Conservation (phyloP, 2,113 vertebrate genomes). For the Epinephelus lanceolatus region DNA sequence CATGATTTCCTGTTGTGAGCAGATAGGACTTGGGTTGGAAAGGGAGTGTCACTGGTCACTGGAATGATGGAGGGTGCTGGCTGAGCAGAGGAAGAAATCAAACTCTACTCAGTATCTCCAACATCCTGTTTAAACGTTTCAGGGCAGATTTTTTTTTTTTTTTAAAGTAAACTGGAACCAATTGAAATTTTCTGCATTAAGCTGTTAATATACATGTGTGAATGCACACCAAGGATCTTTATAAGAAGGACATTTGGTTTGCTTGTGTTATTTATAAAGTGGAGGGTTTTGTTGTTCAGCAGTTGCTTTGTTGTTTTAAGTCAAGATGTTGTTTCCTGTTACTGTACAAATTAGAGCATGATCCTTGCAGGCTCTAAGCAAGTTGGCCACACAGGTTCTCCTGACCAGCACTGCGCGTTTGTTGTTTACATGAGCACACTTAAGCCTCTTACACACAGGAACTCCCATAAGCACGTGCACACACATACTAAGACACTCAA, state of each 20-base stretch:
- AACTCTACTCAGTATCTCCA: conserved; percentile 52
- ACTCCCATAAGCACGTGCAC: conserved; percentile 65
- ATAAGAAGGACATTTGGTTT: not conserved
- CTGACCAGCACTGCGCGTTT: conserved; percentile 43
- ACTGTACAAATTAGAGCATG: conserved; percentile 70
- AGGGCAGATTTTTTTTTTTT: not conserved
- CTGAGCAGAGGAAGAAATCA: conserved; percentile 68
- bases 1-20: conserved; percentile 84
- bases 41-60: conserved; percentile 47
- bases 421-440: conserved; percentile 60
- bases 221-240: not conserved
- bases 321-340: conserved; percentile 65
- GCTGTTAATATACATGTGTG: not conserved
- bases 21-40: conserved; percentile 53
- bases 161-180: not conserved
- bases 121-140: conserved; percentile 66
- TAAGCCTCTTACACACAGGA: conserved; percentile 79
- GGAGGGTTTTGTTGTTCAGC: conserved; percentile 1
- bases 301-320: conserved; percentile 16
- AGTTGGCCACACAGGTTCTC: conserved; percentile 70
- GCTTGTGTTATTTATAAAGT: conserved; percentile 15
- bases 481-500: conserved; percentile 63
- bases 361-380: conserved; percentile 34
- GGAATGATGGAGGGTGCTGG: conserved; percentile 60
- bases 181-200: not conserved